These are phyloP conservation scores for Allophyes oxyacanthae DNA, from an alignment of 2,888 invertebrate genomes.

Conservation along the genomic window DNA sequence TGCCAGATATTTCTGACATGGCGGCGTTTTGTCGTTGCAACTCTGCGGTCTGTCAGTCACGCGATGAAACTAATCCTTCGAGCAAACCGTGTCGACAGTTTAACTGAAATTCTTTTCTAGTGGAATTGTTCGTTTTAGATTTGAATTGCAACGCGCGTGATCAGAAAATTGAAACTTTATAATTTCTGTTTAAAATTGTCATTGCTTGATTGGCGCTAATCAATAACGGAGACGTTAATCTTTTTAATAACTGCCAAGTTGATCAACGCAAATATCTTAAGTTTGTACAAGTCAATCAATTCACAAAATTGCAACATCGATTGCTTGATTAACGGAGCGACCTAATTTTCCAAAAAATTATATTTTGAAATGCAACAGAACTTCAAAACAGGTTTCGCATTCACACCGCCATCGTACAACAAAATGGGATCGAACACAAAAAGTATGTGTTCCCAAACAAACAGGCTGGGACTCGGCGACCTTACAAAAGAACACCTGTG, in stretches of 20 bases:
- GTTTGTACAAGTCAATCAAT: conserved; percentile 28
- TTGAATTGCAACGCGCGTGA: conserved; percentile 27
- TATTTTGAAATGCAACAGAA: conserved; percentile 5
- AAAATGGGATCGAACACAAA: conserved; percentile 37
- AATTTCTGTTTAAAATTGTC: conserved; percentile 13
- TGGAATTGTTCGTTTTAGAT: conserved; percentile 26
- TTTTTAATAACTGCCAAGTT: conserved; percentile 34
- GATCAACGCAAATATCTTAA: conserved; percentile 30
- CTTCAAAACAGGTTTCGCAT: conserved; percentile 25
- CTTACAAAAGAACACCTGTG: conserved; percentile 67
- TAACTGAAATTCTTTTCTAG: conserved; percentile 45
- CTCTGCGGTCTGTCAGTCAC: conserved; percentile 59
- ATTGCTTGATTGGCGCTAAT: conserved; percentile 28
- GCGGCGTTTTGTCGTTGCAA: conserved; percentile 57
- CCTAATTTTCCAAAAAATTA: conserved; percentile 5
- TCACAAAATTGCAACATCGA: conserved; percentile 17
- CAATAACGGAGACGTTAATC: conserved; percentile 11
- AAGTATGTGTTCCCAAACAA: conserved; percentile 50
- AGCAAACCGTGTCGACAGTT: conserved; percentile 41
- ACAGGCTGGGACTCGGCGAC: conserved; percentile 59
- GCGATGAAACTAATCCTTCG: conserved; percentile 49
- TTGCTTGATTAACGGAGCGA: conserved; percentile 19
- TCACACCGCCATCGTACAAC: conserved; percentile 9
- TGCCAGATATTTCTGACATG: conserved; percentile 56
- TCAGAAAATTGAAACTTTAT: conserved; percentile 14